phyloP scores from a whole-genome alignment of 2,797 vertebrate species.

The Limnodromus scolopaceus region DNA sequence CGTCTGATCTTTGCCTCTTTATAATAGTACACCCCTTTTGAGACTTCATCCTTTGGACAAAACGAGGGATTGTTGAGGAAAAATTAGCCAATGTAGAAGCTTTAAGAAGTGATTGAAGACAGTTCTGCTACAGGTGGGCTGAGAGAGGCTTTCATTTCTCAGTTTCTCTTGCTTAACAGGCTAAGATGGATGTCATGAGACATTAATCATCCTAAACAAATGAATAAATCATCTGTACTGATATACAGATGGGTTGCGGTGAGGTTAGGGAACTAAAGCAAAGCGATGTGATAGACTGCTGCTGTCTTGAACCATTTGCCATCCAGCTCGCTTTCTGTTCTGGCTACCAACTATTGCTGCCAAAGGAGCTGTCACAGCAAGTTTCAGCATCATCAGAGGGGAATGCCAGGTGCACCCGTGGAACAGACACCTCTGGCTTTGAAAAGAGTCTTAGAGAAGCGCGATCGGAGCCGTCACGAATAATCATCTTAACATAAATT shows the following conservation, averaged over 20 bases:
- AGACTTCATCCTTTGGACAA: background rate
- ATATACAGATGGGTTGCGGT: background rate
- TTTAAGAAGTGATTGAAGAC: slow-evolving; percentile 41
- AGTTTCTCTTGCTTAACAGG: slow-evolving; percentile 31
- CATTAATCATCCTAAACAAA: background rate
- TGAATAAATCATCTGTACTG: background rate
- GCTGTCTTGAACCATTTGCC: background rate
- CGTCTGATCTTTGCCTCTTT: background rate
- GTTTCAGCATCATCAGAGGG: background rate
- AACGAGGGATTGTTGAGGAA: background rate
- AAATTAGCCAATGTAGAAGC: background rate
- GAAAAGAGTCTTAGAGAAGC: background rate
- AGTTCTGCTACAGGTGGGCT: slow-evolving; percentile 29
- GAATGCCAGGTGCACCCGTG: background rate
- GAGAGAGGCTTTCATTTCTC: slow-evolving; percentile 50
- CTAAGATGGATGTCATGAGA: slow-evolving; percentile 41
- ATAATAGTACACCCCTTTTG: background rate
- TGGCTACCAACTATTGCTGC: background rate
- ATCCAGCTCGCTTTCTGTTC: background rate
- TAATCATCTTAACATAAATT: background rate
- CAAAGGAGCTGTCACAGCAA: background rate
- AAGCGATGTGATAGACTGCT: background rate
- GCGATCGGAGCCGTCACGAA: background rate
- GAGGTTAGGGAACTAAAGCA: background rate
- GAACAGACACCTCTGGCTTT: background rate